Base-by-base conservation (phyloP, 2,797 vertebrate genomes). In the Petrocephalus sullivani region DNA sequence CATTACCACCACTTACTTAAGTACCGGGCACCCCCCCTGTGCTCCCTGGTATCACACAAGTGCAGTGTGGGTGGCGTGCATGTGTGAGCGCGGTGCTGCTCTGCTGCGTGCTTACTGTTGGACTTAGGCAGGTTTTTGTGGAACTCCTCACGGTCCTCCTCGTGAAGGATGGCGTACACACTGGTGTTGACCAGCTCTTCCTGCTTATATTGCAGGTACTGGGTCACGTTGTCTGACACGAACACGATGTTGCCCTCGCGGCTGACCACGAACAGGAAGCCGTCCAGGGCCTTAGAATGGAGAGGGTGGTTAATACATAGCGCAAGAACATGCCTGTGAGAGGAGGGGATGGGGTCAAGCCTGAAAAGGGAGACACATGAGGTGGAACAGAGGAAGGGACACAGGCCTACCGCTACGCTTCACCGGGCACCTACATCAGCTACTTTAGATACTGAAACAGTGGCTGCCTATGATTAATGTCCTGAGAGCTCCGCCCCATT, bases 261-360 rank as follows among this genome's bases (percentile, higher is more conserved):
- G 93, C 97, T 97, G 91, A 97, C 96, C 90, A 97, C 96, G 91
- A 97, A 97, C 61, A 97, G 93, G 91, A 97, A 97, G 88, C 96
- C 96, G 0, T 97, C 96, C 93, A 97, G 89, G 46, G 96, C 96
- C 96, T 97, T 67, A 12, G 41, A 54, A 87, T 81, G 10, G 12
- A 83, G 83, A 87, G 56, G 85, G 41, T 12, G 53, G 33, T 53
- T 9, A 28, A 53, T 51, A 37, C 19, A 88, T 19, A 60, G 61
- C 4, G 51, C 56, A 61, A 14, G n/a, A n/a, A 21, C 60, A 19
- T 23, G 19, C 82, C 49, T 12, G 33, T 3, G 16, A 28, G 75
- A 81, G n/a, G 37, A n/a, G 16, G 33, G 75, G 75, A 10, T 49
- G 41, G 75, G 41, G 16, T 46, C 19, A 8, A 3, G 75, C 19